Conservation (phyloP, 2,888 invertebrate species). For the Epinotia bilunana region DNA sequence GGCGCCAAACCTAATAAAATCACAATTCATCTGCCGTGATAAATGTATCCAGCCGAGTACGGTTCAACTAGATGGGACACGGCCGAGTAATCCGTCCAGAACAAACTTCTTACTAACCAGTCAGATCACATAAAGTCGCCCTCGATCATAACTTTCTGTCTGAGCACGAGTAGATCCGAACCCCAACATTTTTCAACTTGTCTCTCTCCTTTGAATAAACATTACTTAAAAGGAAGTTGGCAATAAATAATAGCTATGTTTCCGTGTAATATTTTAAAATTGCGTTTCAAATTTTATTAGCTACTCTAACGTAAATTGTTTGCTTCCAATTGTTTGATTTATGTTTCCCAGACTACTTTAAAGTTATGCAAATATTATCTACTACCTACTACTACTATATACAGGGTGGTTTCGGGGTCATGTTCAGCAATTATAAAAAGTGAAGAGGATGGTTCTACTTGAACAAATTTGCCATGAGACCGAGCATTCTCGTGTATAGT, state of each 20-base stretch:
- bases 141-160: conserved; percentile 67
- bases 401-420: no score
- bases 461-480: no score
- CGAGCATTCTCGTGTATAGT: no score
- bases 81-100: conserved; percentile 55
- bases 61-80: conserved; percentile 35
- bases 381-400: background rate
- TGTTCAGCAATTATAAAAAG: no score
- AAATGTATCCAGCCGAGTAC: conserved; percentile 36
- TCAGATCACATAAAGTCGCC: conserved; percentile 66
- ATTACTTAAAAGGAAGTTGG: conserved; percentile 62
- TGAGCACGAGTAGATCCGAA: conserved; percentile 52
- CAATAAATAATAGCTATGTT: conserved; percentile 68
- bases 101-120: conserved; percentile 55
- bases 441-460: no score
- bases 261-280: conserved; percentile 55
- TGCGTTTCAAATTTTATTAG: conserved; percentile 12
- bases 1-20: conserved; percentile 41
- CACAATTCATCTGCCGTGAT: conserved; percentile 37
- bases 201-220: conserved; percentile 63
- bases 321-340: conserved; percentile 24
- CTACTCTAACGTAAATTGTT: conserved; percentile 6
- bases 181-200: conserved; percentile 59
- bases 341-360: background rate
- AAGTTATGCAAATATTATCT: background rate